Conservation (phyloP, 2,888 invertebrate species). For the Drosophila macrothrix region DNA sequence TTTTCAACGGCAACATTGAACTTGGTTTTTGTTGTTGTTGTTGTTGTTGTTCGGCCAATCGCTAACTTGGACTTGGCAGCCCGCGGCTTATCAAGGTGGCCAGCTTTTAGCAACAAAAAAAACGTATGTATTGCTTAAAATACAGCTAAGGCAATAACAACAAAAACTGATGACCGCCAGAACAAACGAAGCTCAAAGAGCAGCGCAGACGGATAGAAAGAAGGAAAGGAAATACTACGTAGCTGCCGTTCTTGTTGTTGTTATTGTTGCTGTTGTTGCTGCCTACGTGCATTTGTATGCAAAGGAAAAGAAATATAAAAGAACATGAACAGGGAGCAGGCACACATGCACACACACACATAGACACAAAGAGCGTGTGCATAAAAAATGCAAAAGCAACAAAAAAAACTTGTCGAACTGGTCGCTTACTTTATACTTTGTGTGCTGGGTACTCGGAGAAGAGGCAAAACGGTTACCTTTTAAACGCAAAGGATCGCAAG, state of each 20-base stretch:
- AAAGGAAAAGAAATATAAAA: slow-evolving; percentile 57
- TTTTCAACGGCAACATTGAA: slow-evolving; percentile 65
- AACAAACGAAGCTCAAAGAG: slow-evolving; percentile 48
- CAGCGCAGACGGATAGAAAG: slow-evolving; percentile 45
- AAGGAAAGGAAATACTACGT: slow-evolving; percentile 56
- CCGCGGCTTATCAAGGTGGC: slow-evolving; percentile 72
- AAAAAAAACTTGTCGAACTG: slow-evolving; percentile 82
- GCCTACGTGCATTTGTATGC: slow-evolving; percentile 56
- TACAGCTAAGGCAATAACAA: slow-evolving; percentile 39
- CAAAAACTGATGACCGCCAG: slow-evolving; percentile 65
- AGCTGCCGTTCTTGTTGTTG: slow-evolving; percentile 7
- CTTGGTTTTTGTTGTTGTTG: slow-evolving; percentile 48
- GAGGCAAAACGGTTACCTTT: slow-evolving; percentile 33
- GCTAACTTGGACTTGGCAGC: slow-evolving; percentile 31
- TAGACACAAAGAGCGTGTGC: slow-evolving; percentile 50
- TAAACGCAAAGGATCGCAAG: slow-evolving; percentile 48
- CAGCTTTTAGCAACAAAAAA: slow-evolving; percentile 60
- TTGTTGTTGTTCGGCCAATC: slow-evolving; percentile 19
- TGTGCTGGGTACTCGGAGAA: slow-evolving; percentile 11
- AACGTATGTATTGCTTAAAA: slow-evolving; percentile 46
- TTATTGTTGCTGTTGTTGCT: slow-evolving; percentile 9
- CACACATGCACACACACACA: slow-evolving; percentile 6
- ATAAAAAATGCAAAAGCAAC: slow-evolving; percentile 73
- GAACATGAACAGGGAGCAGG: slow-evolving; percentile 41
- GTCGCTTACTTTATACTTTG: slow-evolving; percentile 64